Evolutionary conservation across 2,797 vertebrate genomes (phyloP).

Genomic region (Momotus momota): DNA sequence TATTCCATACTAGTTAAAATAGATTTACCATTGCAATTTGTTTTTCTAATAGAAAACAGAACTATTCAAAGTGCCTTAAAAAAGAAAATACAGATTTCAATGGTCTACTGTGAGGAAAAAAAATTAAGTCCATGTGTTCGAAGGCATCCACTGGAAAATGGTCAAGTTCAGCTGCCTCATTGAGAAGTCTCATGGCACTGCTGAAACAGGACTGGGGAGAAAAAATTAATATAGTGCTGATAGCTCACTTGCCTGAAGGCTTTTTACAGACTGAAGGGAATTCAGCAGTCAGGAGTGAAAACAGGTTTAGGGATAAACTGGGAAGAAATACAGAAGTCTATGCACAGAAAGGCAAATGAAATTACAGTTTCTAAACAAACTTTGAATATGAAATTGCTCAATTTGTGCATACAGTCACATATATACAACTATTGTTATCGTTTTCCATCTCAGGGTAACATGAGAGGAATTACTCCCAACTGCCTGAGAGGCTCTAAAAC

Average conservation of each 20-base stretch:
- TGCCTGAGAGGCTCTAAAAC: not conserved
- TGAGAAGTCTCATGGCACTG: constrained; percentile 7
- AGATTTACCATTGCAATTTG: not conserved
- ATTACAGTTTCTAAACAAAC: constrained; percentile 7
- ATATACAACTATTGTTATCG: not conserved
- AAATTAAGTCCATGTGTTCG: constrained; percentile 38
- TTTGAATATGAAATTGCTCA: not conserved
- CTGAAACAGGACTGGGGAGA: not conserved
- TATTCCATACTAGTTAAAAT: not conserved
- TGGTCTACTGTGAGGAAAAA: not conserved
- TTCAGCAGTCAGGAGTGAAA: constrained; percentile 13
- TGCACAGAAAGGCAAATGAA: constrained; percentile 9
- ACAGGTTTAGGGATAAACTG: not conserved
- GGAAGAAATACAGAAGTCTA: constrained; percentile 3
- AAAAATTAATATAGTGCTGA: not conserved
- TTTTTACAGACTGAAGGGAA: constrained; percentile 31
- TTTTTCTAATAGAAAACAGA: constrained; percentile 12
- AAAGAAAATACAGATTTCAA: not conserved
- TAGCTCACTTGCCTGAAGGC: not conserved
- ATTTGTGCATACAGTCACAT: not conserved
- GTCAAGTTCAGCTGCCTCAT: constrained; percentile 26
- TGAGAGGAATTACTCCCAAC: not conserved
- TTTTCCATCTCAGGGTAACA: not conserved
- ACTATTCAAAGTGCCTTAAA: not conserved
- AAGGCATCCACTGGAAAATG: constrained; percentile 25